Evolutionary conservation across 2,888 invertebrate species (phyloP).

Genomic region (Julus scandinavius): DNA sequence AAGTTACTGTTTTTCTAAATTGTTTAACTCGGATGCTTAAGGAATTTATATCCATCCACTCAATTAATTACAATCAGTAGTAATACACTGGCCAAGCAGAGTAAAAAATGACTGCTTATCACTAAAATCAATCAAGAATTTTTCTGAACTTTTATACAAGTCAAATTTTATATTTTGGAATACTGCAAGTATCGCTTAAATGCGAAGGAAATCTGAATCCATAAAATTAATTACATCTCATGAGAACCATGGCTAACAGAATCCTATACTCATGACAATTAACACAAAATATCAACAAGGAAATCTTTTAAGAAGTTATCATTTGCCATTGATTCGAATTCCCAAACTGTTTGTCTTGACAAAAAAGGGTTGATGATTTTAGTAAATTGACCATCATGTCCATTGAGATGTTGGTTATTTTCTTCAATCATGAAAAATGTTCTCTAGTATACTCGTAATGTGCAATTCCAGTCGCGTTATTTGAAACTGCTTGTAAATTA

Average conservation of each 20-base stretch:
- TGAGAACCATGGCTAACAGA: neutral
- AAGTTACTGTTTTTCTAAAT: no score
- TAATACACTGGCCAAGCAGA: neutral
- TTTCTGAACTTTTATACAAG: neutral
- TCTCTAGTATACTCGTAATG: no score
- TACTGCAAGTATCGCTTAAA: neutral
- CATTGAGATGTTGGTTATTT: no score
- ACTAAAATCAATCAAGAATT: neutral
- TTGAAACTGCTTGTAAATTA: neutral
- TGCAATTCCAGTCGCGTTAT: neutral
- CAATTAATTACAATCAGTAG: constrained; percentile 27
- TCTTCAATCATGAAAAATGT: no score
- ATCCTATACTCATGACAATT: neutral
- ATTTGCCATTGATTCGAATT: no score
- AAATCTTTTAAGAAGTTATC: no score
- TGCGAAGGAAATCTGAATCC: neutral
- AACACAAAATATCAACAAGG: no score
- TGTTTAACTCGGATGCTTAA: neutral
- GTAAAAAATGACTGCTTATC: neutral
- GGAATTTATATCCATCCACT: constrained; percentile 5
- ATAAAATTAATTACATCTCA: neutral
- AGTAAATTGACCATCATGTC: no score
- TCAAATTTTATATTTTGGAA: neutral
- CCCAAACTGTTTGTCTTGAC: no score
- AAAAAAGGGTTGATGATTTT: no score